Percentiles rank a stretch among this genome's conserved stretches.
Evolutionary conservation across 1,140 invertebrate species (phyloP).

Genomic region (Bombus waltoni): DNA sequence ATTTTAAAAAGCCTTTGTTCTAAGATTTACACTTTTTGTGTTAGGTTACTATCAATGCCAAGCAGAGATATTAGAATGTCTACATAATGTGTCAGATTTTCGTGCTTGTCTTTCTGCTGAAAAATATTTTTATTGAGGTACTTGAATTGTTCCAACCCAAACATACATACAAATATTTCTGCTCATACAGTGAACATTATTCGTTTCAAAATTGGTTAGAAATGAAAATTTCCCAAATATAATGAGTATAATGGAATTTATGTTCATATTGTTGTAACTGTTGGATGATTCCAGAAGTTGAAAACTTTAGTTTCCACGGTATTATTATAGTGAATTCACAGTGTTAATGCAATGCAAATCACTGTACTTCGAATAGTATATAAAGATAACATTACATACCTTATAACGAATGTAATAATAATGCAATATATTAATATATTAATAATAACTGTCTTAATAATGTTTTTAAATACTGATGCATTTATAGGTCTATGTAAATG

Average conservation of each 20-base stretch:
- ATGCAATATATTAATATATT: no score
- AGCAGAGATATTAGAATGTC: no score
- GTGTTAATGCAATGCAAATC: background rate
- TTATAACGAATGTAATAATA: no score
- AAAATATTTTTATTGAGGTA: background rate
- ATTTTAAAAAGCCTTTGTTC: no score
- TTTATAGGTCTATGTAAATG: no score
- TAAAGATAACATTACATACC: no score
- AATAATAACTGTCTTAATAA: no score
- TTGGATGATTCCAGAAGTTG: background rate
- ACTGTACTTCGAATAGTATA: background rate
- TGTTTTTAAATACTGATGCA: no score
- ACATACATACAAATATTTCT: background rate
- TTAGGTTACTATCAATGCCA: no score
- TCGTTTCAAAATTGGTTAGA: background rate
- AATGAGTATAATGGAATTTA: background rate
- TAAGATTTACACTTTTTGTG: no score
- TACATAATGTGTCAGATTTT: no score
- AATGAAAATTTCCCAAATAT: background rate
- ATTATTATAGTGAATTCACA: background rate
- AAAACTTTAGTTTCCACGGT: background rate
- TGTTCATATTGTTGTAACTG: background rate
- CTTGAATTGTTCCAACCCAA: background rate
- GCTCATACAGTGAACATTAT: background rate
- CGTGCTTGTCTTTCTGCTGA: no score